phyloP scores from a whole-genome alignment of 2,888 invertebrate genomes.

The Parelbella ahira region DNA sequence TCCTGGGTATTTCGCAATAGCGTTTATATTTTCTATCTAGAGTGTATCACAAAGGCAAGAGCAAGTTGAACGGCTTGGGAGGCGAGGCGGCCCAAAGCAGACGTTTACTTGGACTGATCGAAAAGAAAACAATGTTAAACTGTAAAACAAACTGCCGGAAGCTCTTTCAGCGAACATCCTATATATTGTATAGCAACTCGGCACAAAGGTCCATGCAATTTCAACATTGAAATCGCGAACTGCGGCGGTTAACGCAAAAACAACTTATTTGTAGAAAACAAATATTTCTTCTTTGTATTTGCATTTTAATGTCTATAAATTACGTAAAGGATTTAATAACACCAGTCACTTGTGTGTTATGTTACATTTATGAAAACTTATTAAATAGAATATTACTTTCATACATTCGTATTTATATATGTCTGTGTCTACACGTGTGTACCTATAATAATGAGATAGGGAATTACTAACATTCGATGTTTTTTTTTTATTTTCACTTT shows the following conservation, averaged over 20 bases:
- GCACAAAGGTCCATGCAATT: constrained; percentile 25
- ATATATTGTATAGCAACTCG: constrained; percentile 32
- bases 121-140: constrained; percentile 72
- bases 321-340: too few relatives aligned
- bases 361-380: too few relatives aligned
- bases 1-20: constrained; percentile 23
- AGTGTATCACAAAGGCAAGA: constrained; percentile 42
- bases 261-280: constrained; percentile 11
- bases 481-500: too few relatives aligned
- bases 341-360: too few relatives aligned
- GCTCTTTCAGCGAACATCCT: constrained; percentile 45
- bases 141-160: constrained; percentile 63
- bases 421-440: too few relatives aligned
- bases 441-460: too few relatives aligned
- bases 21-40: constrained; percentile 25
- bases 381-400: too few relatives aligned
- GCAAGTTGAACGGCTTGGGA: constrained; percentile 44
- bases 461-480: too few relatives aligned
- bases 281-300: constrained; percentile 1
- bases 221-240: constrained; percentile 39
- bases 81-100: constrained; percentile 49
- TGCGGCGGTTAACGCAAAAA: constrained; percentile 16
- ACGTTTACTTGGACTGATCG: constrained; percentile 59
- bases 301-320: too few relatives aligned
- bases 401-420: too few relatives aligned